Conservation (phyloP, 2,797 vertebrate genomes). For the Poeciliopsis gracilis region DNA sequence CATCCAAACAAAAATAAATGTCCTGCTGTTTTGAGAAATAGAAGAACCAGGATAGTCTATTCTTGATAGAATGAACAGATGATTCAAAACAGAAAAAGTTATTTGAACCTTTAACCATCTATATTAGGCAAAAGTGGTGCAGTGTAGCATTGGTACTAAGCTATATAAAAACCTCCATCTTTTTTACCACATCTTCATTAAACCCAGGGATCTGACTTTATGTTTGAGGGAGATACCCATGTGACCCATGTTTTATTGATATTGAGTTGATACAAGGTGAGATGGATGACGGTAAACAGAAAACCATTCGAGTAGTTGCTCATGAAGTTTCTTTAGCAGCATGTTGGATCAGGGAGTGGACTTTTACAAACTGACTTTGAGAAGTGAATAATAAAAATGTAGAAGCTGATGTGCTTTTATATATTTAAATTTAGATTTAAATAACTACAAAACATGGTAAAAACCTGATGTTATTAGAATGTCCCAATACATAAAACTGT, state of each 20-base stretch:
- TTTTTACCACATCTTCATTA: not conserved
- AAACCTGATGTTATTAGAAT: not conserved
- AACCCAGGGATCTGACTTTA: not conserved
- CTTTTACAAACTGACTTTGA: not conserved
- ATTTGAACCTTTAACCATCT: not conserved
- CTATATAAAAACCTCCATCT: not conserved
- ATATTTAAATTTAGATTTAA: not conserved
- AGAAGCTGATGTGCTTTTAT: not conserved
- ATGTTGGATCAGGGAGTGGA: not conserved
- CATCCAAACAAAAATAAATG: not conserved
- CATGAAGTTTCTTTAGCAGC: not conserved
- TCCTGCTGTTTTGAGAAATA: not conserved
- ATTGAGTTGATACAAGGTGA: not conserved
- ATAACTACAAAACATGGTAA: not conserved
- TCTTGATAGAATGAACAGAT: not conserved
- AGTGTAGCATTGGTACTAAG: not conserved
- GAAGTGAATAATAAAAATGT: not conserved
- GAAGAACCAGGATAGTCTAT: not conserved
- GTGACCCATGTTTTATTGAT: not conserved
- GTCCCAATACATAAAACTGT: not conserved
- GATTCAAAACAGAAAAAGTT: not conserved
- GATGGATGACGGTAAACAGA: not conserved
- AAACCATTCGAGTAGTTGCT: not conserved
- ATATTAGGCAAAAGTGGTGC: not conserved
- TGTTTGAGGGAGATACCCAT: not conserved